A percentile compares a stretch with the other conserved stretches of the same genome.
Evolutionary conservation across 2,797 vertebrate genomes (phyloP).

Genomic region (Periophthalmus magnuspinnatus): DNA sequence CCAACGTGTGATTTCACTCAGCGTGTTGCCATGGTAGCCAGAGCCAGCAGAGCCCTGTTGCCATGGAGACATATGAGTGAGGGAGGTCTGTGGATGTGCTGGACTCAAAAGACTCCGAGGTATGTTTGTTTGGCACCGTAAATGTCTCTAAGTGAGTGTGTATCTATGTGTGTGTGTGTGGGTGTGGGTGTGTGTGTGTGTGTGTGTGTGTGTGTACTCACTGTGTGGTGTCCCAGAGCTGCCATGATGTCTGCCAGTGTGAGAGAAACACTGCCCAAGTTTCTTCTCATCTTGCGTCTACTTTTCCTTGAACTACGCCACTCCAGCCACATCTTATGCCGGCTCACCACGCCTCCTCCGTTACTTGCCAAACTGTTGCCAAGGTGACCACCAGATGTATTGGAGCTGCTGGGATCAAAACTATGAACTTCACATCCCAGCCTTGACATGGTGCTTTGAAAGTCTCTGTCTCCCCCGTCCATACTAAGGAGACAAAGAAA

Average conservation of each 20-base stretch:
- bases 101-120: conserved; percentile 65
- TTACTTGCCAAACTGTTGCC: conserved; percentile 70
- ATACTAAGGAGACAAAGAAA: conserved; percentile 62
- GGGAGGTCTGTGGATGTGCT: conserved; percentile 62
- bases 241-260: conserved; percentile 77
- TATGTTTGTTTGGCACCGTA: conserved; percentile 61
- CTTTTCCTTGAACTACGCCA: conserved; percentile 67
- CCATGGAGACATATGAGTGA: conserved; percentile 74
- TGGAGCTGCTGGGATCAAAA: conserved; percentile 75
- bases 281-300: conserved; percentile 53
- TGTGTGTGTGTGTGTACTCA: conserved; percentile 41
- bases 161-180: conserved; percentile 26
- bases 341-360: conserved; percentile 61
- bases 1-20: conserved; percentile 55
- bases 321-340: conserved; percentile 78
- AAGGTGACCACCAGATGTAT: conserved; percentile 65
- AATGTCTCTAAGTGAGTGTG: conserved; percentile 17
- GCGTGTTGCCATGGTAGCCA: conserved; percentile 79
- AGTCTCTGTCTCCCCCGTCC: conserved; percentile 69
- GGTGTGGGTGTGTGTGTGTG: conserved; percentile 1
- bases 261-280: conserved; percentile 60
- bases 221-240: conserved; percentile 72
- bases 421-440: conserved; percentile 76
- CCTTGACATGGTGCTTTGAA: conserved; percentile 65
- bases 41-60: conserved; percentile 77